Percentiles rank a stretch among this genome's conserved stretches.
phyloP scores from a whole-genome alignment of 2,797 vertebrate genomes.

The Mormyrus hasselquistii region DNA sequence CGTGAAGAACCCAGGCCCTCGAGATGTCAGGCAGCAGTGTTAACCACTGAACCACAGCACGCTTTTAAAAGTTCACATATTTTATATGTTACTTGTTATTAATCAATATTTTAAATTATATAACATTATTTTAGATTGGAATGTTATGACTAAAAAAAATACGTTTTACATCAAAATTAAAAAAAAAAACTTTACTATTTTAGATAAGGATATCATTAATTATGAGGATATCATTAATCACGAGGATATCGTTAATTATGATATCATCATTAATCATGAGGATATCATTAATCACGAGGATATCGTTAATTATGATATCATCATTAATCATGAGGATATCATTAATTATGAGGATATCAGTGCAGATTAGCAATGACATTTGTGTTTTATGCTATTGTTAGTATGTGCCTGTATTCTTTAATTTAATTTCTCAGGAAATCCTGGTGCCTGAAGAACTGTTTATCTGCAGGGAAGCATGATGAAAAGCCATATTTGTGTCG shows the following conservation, averaged over 20 bases:
- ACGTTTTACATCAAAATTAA: background rate
- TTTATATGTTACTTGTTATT: background rate
- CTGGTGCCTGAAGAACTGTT: background rate
- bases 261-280: background rate
- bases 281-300: background rate
- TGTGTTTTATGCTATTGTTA: background rate
- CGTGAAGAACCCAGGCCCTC: background rate
- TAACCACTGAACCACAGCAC: background rate
- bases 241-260: background rate
- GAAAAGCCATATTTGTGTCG: background rate
- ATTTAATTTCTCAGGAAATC: background rate
- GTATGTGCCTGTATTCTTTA: background rate
- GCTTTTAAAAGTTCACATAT: background rate
- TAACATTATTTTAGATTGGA: background rate
- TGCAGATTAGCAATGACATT: background rate
- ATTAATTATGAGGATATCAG: background rate
- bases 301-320: background rate
- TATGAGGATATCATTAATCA: background rate
- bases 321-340: background rate
- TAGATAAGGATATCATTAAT: too few species aligned
- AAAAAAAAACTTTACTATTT: background rate
- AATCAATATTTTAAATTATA: background rate
- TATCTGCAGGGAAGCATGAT: background rate
- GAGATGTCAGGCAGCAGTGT: background rate
- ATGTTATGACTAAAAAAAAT: background rate